Conservation (phyloP, 2,888 invertebrate species). For the Ectemnius lituratus region DNA sequence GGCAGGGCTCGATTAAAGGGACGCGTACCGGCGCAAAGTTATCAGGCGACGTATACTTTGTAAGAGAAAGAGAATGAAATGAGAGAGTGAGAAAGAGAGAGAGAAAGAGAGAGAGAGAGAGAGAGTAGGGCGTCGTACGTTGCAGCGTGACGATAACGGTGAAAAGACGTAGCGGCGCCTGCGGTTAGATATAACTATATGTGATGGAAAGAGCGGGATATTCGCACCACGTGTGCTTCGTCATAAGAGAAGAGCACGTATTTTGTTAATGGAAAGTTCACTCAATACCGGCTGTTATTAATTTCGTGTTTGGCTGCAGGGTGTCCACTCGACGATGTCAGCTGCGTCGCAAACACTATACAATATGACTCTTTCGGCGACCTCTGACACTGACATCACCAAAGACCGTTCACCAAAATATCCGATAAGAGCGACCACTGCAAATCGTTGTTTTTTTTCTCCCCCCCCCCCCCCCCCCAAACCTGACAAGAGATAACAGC, state of each 20-base stretch:
- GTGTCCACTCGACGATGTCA: slow-evolving; percentile 2
- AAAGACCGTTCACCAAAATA: too few relatives aligned
- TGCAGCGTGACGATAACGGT: slow-evolving; percentile 55
- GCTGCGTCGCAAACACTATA: background rate
- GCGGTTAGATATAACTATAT: background rate
- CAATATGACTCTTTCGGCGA: too few relatives aligned
- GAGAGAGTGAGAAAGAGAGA: background rate
- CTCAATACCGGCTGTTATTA: slow-evolving; percentile 21
- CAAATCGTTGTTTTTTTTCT: too few relatives aligned
- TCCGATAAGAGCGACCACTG: too few relatives aligned
- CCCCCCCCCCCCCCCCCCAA: too few relatives aligned
- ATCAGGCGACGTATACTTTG: slow-evolving; percentile 50
- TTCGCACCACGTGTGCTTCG: slow-evolving; percentile 27
- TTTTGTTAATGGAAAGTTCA: slow-evolving; percentile 21
- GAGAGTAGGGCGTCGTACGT: slow-evolving; percentile 10
- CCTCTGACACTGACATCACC: too few relatives aligned
- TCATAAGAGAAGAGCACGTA: slow-evolving; percentile 10
- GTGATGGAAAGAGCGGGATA: background rate
- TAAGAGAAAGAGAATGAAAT: too few relatives aligned
- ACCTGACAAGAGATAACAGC: too few relatives aligned
- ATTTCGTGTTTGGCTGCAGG: slow-evolving; percentile 12
- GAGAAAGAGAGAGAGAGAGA: background rate
- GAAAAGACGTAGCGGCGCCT: slow-evolving; percentile 38
- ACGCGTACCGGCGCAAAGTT: slow-evolving; percentile 56
- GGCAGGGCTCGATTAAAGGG: slow-evolving; percentile 54